phyloP scores from a whole-genome alignment of 2,113 vertebrate genomes.

The Bubo scandiacus region DNA sequence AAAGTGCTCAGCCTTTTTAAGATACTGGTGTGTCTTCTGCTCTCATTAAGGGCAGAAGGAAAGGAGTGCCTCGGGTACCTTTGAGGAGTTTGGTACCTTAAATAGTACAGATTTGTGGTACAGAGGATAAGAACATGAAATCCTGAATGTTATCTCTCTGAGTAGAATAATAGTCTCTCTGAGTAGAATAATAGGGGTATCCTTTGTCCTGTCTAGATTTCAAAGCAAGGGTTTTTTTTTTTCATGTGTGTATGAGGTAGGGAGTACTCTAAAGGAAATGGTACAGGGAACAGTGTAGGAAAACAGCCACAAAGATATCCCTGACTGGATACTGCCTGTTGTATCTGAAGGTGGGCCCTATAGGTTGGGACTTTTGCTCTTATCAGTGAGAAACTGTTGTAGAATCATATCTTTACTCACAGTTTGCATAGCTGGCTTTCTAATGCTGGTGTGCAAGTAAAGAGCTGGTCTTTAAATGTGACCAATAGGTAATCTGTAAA shows the following conservation, averaged over 20 bases:
- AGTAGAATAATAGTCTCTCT: background rate
- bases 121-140: background rate
- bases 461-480: slow-evolving; percentile 7
- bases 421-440: background rate
- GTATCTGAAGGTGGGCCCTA: background rate
- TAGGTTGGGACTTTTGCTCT: background rate
- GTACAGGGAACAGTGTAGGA: background rate
- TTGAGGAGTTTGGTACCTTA: background rate
- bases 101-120: background rate
- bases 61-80: background rate
- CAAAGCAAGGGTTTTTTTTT: background rate
- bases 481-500: slow-evolving; percentile 32
- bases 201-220: background rate
- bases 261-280: background rate
- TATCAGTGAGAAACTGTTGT: background rate
- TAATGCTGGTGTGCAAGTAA: background rate
- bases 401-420: background rate
- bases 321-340: accelerated
- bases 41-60: background rate
- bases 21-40: background rate
- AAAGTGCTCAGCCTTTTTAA: background rate
- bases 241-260: background rate
- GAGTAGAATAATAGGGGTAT: background rate
- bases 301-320: background rate
- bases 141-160: background rate